Percentiles rank a stretch among this genome's conserved stretches.
Conservation (phyloP, 1,140 invertebrate species). For the Adoxophyes honmai region DNA sequence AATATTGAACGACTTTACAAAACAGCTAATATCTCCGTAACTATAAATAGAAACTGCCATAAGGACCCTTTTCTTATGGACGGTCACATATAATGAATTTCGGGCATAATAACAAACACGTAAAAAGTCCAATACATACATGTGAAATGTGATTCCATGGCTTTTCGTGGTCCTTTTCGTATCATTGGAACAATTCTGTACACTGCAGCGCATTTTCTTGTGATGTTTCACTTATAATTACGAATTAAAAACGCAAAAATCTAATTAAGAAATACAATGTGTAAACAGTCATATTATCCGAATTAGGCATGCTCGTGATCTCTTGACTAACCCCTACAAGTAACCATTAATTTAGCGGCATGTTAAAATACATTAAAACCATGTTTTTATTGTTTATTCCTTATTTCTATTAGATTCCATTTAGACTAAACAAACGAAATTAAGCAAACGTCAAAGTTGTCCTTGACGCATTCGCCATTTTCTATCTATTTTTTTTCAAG, state of each 20-base stretch:
- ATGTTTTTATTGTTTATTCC: not conserved
- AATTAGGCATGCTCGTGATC: not conserved
- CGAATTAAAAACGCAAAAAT: slow-evolving; percentile 6
- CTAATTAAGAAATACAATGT: not conserved
- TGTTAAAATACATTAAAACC: not conserved
- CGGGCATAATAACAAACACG: slow-evolving; percentile 3
- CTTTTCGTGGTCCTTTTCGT: slow-evolving; percentile 43
- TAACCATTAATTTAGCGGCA: not conserved
- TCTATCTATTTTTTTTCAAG: not conserved
- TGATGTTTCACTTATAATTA: slow-evolving; percentile 18
- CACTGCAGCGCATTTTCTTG: slow-evolving; percentile 52
- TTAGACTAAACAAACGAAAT: slow-evolving; percentile 5
- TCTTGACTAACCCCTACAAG: not conserved
- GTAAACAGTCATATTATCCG: not conserved
- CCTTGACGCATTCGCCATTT: slow-evolving; percentile 15
- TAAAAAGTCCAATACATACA: slow-evolving; percentile 37
- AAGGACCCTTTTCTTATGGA: too few relatives aligned
- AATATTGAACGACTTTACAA: too few relatives aligned
- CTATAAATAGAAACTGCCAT: too few relatives aligned
- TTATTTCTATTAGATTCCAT: not conserved
- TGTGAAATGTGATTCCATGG: slow-evolving; percentile 55
- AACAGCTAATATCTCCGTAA: too few relatives aligned
- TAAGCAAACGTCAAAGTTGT: not conserved
- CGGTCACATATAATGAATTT: not conserved
- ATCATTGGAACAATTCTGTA: slow-evolving; percentile 48